phyloP scores from a whole-genome alignment of 2,113 vertebrate species.

The Desmodus rotundus region DNA sequence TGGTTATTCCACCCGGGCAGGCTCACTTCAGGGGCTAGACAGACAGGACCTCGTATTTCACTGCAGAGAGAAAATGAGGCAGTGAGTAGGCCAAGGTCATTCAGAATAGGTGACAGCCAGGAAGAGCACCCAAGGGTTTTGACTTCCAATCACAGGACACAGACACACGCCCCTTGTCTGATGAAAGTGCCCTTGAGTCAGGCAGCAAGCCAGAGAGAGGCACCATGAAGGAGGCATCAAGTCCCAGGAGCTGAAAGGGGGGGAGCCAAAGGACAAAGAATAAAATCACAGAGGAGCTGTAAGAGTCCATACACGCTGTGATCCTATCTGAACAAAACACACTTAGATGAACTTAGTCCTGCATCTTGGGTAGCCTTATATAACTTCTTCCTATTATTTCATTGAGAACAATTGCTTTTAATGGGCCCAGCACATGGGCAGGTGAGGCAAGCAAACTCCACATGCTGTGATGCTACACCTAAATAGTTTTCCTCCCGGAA shows the following conservation, averaged over 20 bases:
- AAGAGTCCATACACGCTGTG: background rate
- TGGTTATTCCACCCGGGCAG: background rate
- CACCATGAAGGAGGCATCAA: background rate
- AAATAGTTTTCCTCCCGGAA: conserved; percentile 46
- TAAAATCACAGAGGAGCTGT: background rate
- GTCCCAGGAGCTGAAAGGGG: background rate
- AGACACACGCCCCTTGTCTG: background rate
- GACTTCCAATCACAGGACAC: background rate
- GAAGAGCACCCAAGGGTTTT: background rate
- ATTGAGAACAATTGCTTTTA: conserved; percentile 25
- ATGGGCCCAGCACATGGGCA: conserved; percentile 16
- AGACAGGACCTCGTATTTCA: background rate
- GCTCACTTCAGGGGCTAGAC: background rate
- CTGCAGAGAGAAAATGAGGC: background rate
- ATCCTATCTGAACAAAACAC: conserved; percentile 27
- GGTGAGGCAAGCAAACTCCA: background rate
- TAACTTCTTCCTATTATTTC: conserved; percentile 47
- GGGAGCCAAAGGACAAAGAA: background rate
- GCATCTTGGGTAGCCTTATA: conserved; percentile 24
- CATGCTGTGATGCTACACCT: conserved; percentile 8
- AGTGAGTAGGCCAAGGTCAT: conserved; percentile 39
- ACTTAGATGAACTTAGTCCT: conserved; percentile 5
- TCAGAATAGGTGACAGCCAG: background rate
- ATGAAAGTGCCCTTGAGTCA: conserved; percentile 29
- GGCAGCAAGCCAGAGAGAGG: background rate